These are phyloP conservation scores for Onychostoma macrolepis DNA, from an alignment of 2,113 vertebrate species.

Conservation along the genomic window DNA sequence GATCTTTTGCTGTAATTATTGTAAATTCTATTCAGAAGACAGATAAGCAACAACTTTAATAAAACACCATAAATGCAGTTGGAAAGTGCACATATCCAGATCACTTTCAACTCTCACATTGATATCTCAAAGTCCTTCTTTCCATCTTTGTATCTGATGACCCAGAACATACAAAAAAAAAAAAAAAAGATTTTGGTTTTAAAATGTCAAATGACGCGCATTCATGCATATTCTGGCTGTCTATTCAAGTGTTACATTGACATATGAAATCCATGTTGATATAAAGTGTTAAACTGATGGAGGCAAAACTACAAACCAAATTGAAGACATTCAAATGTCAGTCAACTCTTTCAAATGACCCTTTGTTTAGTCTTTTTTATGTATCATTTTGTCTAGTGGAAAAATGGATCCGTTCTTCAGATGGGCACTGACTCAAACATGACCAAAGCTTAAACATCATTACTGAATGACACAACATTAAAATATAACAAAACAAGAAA, in stretches of 20 bases:
- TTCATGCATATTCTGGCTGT: neutral
- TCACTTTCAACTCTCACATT: neutral
- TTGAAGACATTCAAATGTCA: neutral
- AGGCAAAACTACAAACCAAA: neutral
- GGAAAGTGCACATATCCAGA: neutral
- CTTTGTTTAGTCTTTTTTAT: neutral
- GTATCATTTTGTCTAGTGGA: neutral
- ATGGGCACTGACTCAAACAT: conserved; percentile 19
- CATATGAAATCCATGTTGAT: neutral
- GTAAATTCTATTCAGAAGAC: neutral
- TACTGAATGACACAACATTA: neutral
- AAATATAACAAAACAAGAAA: conserved; percentile 11
- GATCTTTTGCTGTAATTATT: neutral
- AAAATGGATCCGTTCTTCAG: neutral
- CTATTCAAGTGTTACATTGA: neutral
- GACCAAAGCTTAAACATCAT: neutral
- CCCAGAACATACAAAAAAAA: neutral
- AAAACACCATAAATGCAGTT: neutral
- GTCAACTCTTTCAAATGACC: neutral
- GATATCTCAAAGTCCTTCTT: neutral
- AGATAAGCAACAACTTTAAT: neutral
- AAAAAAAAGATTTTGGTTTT: neutral
- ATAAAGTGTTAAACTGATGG: conserved; percentile 2
- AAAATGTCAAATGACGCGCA: neutral
- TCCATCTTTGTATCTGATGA: neutral